A percentile compares a stretch with the other conserved stretches of the same genome.
Evolutionary conservation across 2,888 invertebrate species (phyloP).

Genomic region (Geotrupes spiniger): DNA sequence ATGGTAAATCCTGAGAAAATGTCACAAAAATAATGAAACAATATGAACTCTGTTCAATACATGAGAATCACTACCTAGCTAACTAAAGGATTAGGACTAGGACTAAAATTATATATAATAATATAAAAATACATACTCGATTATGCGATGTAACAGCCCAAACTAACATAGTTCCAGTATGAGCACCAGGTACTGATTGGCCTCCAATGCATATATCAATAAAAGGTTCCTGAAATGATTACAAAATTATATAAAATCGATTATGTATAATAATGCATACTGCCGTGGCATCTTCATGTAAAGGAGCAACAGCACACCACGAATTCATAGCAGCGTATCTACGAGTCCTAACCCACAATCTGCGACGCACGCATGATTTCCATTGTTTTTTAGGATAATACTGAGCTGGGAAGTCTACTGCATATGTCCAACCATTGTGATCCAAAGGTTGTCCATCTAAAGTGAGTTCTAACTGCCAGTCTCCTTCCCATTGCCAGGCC

Average conservation of each 20-base stretch:
- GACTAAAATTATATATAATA: no score
- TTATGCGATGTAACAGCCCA: slow-evolving; percentile 95
- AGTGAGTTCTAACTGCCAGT: slow-evolving; percentile 84
- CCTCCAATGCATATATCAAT: slow-evolving; percentile 89
- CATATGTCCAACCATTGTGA: slow-evolving; percentile 93
- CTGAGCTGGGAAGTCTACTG: slow-evolving; percentile 84
- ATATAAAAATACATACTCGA: no score
- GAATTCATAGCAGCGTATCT: slow-evolving; percentile 86
- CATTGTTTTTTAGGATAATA: slow-evolving; percentile 79
- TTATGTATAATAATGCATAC: slow-evolving; percentile 40
- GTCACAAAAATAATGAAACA: no score
- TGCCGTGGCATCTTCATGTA: slow-evolving; percentile 84
- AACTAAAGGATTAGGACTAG: no score
- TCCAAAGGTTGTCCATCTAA: slow-evolving; percentile 83
- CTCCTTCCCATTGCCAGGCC: slow-evolving; percentile 97
- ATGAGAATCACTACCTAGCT: no score
- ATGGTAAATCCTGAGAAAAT: no score
- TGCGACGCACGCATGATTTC: slow-evolving; percentile 85
- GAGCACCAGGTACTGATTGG: slow-evolving; percentile 74
- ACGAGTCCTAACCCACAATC: slow-evolving; percentile 86
- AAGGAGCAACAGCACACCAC: slow-evolving; percentile 88
- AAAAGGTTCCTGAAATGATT: slow-evolving; percentile 72
- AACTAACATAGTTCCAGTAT: slow-evolving; percentile 73
- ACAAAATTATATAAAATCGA: slow-evolving; percentile 3
- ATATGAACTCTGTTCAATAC: no score